Percentiles rank a stretch among this genome's conserved stretches.
phyloP scores from a whole-genome alignment of 1,140 invertebrate species.

The Mactra quadrangularis region DNA sequence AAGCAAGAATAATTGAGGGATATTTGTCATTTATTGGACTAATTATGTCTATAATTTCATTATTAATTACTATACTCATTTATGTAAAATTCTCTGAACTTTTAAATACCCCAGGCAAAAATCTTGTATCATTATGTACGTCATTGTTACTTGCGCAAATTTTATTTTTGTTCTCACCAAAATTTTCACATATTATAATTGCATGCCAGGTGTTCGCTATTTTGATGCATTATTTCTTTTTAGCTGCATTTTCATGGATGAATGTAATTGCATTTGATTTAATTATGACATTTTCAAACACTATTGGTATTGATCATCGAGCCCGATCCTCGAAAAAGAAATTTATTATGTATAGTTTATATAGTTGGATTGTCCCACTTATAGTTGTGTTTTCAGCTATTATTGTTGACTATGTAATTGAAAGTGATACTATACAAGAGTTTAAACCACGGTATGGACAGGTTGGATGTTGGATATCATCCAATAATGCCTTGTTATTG shows the following conservation, averaged over 20 bases:
- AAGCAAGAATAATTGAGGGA: slow-evolving; percentile 55
- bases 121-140: slow-evolving; percentile 83
- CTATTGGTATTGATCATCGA: slow-evolving; percentile 52
- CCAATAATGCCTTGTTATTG: slow-evolving; percentile 67
- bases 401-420: slow-evolving; percentile 80
- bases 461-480: slow-evolving; percentile 83
- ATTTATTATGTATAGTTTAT: slow-evolving; percentile 85
- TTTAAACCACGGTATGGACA: slow-evolving; percentile 71
- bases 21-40: slow-evolving; percentile 65
- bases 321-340: slow-evolving; percentile 63
- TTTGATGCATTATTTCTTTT: slow-evolving; percentile 85
- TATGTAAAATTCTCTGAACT: slow-evolving; percentile 82
- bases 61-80: slow-evolving; percentile 75
- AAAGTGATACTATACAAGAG: no score
- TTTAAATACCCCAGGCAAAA: slow-evolving; percentile 85
- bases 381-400: slow-evolving; percentile 83
- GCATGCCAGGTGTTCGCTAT: slow-evolving; percentile 80
- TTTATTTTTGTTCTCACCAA: slow-evolving; percentile 81
- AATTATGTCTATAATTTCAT: slow-evolving; percentile 66
- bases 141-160: slow-evolving; percentile 84
- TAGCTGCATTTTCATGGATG: slow-evolving; percentile 86
- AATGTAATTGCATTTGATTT: slow-evolving; percentile 86
- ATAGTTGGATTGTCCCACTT: slow-evolving; percentile 85
- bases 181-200: background rate
- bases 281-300: slow-evolving; percentile 86